Base-by-base conservation (phyloP, 2,113 vertebrate species). In the Pontoporia blainvillei region DNA sequence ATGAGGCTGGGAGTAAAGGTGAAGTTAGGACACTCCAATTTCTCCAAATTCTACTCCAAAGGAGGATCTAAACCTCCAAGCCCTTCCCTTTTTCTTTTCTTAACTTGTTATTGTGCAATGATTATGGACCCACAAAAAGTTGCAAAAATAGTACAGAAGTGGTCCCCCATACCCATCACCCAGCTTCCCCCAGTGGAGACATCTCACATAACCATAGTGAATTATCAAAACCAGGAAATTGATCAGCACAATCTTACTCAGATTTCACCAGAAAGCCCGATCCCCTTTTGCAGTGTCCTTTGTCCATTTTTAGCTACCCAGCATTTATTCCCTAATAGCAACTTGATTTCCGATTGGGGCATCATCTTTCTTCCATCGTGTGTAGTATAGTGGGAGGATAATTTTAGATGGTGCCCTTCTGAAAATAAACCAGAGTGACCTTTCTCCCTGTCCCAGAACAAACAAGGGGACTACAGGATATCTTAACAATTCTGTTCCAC, bases 141-240 rank as follows among this genome's bases (percentile, higher is more conserved):
- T 92, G 9, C 20, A 87, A 94, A 96, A 96, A 64, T 69, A 85
- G 29, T 67, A 71, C 44, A 73, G 62, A 92, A 93, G 34, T 87
- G 49, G 27, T 44, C 76, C 82, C 82, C 46, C 8, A 23, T 3
- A 36, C 25, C 15, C 21, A 44, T n/a, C 20, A 31, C 20, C 13
- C 66, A 49, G 15, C 34, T 21, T 72, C 29, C 72, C 29, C 36
- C 4, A 27, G 0, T 0, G 20, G 15, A 66, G 13, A 25, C 21
- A 23, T 34, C 69, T 49, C 61, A 79, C 34, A 4, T 8, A 62
- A 57, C 25, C 27, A 79, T 2, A 52, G 34, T 8, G 20, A 23
- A n/a, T 69, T 44, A 72, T 52, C 13, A 75, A 91, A 75, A 64
- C 31, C 86, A 73, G 78, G 31, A 81, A 76, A 84, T 2, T 15